Evolutionary conservation across 2,888 invertebrate species (phyloP).

Genomic region (Macroteleia sp.): DNA sequence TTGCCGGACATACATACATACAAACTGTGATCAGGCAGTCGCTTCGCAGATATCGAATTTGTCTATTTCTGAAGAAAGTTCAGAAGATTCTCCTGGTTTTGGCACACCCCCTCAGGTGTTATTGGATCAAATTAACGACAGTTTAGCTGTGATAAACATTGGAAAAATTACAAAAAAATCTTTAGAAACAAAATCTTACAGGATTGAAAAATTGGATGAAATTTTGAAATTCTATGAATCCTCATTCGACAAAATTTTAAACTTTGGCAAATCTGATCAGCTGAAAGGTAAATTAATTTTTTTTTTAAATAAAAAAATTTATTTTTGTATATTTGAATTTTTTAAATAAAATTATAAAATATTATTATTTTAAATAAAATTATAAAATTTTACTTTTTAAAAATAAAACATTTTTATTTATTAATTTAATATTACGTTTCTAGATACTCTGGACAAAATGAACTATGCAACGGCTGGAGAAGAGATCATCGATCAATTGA

Average conservation of each 20-base stretch:
- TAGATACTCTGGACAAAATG: not conserved
- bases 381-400: not conserved
- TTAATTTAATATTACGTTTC: not conserved
- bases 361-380: slow-evolving; percentile 1
- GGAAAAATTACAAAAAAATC: no score
- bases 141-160: no score
- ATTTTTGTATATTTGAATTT: no score
- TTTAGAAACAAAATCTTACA: not conserved
- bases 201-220: slow-evolving; percentile 2
- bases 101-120: not conserved
- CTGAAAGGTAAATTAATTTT: not conserved
- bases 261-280: not conserved
- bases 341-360: no score
- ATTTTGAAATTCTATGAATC: slow-evolving; percentile 2
- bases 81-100: not conserved
- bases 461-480: slow-evolving; percentile 6
- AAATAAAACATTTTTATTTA: not conserved
- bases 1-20: not conserved
- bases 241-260: not conserved
- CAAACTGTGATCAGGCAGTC: not conserved
- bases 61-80: not conserved
- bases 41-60: not conserved
- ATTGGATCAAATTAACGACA: not conserved
- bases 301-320: no score
- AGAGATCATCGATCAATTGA: slow-evolving; percentile 9